phyloP scores from a whole-genome alignment of 1,140 invertebrate species.

The Psix sp. region DNA sequence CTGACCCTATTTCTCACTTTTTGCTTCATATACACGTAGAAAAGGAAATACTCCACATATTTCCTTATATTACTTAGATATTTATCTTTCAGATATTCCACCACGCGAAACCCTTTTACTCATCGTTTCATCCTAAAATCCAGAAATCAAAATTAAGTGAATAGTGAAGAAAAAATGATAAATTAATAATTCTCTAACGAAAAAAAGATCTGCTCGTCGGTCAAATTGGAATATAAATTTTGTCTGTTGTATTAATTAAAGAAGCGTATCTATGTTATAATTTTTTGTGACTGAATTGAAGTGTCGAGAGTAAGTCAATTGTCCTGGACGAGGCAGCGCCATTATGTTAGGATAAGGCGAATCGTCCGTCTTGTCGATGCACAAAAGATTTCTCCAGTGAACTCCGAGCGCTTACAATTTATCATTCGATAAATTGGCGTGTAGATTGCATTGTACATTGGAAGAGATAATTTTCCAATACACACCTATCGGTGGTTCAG shows the following conservation, averaged over 20 bases:
- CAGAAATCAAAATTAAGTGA: neutral
- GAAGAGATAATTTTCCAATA: slow-evolving; percentile 53
- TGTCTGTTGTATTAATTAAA: slow-evolving; percentile 13
- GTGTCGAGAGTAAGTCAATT: slow-evolving; percentile 11
- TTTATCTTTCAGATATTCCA: slow-evolving; percentile 13
- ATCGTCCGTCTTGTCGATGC: slow-evolving; percentile 35
- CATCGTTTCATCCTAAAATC: neutral
- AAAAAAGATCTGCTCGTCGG: slow-evolving; percentile 18
- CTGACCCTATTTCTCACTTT: slow-evolving; percentile 24
- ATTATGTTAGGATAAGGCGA: too few relatives aligned
- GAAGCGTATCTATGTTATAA: slow-evolving; percentile 6
- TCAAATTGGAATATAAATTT: slow-evolving; percentile 18
- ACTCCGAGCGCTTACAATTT: slow-evolving; percentile 38
- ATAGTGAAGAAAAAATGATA: neutral
- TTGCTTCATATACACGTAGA: neutral
- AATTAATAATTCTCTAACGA: too few relatives aligned
- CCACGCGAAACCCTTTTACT: neutral
- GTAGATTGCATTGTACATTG: slow-evolving; percentile 49
- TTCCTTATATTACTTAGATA: slow-evolving; percentile 9
- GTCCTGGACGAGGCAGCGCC: slow-evolving; percentile 1
- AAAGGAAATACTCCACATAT: slow-evolving; percentile 11
- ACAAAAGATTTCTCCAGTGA: slow-evolving; percentile 40
- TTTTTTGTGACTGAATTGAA: slow-evolving; percentile 15
- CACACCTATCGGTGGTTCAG: slow-evolving; percentile 44
- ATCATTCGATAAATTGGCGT: slow-evolving; percentile 36